Percentiles rank a stretch among this genome's conserved stretches.
phyloP scores from a whole-genome alignment of 2,113 vertebrate species.

The Lontra canadensis region DNA sequence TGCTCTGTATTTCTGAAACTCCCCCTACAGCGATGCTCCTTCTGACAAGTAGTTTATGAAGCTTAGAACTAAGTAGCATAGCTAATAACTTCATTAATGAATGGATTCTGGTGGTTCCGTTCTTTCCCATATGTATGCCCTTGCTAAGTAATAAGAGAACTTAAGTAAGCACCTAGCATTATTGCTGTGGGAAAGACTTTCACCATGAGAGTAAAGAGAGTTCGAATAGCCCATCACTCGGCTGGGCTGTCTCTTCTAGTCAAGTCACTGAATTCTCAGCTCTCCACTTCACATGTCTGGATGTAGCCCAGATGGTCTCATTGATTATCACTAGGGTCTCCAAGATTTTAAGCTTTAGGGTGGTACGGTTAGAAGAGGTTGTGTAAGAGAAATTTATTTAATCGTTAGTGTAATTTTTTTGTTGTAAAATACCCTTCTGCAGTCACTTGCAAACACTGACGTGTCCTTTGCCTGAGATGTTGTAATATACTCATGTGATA shows the following conservation, averaged over 20 bases:
- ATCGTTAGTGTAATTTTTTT: background rate
- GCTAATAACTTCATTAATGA: slow-evolving; percentile 49
- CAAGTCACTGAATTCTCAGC: background rate
- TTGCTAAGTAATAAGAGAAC: slow-evolving; percentile 3
- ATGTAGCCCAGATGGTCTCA: background rate
- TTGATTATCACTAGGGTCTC: background rate
- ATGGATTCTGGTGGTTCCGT: background rate
- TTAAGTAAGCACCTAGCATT: background rate
- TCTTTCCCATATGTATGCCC: background rate
- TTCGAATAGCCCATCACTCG: background rate
- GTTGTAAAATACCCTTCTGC: background rate
- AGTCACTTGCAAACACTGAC: background rate
- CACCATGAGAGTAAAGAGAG: background rate
- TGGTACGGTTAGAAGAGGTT: background rate
- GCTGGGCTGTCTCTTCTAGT: background rate
- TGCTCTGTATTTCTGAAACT: background rate
- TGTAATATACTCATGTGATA: background rate
- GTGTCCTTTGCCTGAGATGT: background rate
- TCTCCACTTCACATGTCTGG: background rate
- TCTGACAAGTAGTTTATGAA: background rate
- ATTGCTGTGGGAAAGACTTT: background rate
- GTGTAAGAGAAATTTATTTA: background rate
- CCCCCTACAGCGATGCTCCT: background rate
- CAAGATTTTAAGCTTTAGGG: background rate
- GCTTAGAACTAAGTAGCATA: background rate